Conservation (phyloP, 2,113 vertebrate genomes). For the human region DNA sequence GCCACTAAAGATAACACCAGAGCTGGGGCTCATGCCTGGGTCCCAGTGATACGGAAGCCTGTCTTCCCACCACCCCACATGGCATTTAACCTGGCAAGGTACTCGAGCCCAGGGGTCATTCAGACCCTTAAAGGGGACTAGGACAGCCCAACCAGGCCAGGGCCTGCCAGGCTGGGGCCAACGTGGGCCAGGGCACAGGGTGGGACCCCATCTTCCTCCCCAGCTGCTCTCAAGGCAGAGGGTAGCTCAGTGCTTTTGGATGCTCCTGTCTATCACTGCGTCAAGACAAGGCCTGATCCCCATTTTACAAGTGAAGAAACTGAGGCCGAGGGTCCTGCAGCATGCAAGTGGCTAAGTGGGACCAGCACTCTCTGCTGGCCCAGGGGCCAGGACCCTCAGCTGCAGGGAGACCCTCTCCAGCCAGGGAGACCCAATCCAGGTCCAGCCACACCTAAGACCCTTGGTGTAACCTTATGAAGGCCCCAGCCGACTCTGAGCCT, state of each 20-base stretch:
- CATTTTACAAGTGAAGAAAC: slow-evolving; percentile 18
- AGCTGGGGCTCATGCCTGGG: not conserved
- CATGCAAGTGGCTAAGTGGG: not conserved
- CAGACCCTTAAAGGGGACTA: rapidly evolving
- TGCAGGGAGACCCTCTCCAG: too few relatives aligned
- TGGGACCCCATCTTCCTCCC: not conserved
- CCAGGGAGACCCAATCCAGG: not conserved
- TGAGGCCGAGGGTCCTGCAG: not conserved
- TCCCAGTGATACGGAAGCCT: rapidly evolving
- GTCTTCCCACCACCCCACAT: rapidly evolving
- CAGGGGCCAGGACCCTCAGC: not conserved
- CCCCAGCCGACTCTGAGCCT: not conserved
- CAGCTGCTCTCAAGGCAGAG: rapidly evolving
- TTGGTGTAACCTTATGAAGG: too few relatives aligned
- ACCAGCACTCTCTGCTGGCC: not conserved
- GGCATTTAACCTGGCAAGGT: not conserved
- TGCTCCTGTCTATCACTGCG: not conserved
- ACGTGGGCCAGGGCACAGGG: not conserved
- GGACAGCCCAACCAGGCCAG: not conserved
- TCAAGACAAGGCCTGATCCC: not conserved
- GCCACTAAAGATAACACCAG: not conserved
- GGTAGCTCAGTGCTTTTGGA: not conserved
- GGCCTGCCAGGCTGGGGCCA: not conserved
- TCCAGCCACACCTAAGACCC: not conserved
- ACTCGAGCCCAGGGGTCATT: not conserved